Conservation (phyloP, 2,888 invertebrate genomes). For the Tipula lateralis region DNA sequence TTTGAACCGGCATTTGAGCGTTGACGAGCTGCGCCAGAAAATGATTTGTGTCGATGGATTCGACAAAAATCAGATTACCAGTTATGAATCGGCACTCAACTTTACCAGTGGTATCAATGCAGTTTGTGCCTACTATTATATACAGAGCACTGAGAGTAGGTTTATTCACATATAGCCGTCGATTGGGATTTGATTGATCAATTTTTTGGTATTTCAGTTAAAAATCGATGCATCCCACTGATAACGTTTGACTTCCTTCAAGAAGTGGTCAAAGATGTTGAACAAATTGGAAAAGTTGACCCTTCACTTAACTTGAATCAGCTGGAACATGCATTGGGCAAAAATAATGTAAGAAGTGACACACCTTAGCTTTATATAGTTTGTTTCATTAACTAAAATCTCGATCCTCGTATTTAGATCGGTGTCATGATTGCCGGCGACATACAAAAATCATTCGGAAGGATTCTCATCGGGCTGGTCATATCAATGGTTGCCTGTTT, state of each 20-base stretch:
- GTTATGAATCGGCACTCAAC: constrained; percentile 47
- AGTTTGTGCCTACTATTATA: neutral
- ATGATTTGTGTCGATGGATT: constrained; percentile 61
- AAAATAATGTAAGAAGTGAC: neutral
- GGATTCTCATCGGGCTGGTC: constrained; percentile 51
- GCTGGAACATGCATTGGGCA: neutral
- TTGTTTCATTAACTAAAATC: too few relatives aligned
- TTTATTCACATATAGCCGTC: neutral
- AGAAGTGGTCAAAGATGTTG: neutral
- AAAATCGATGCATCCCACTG: neutral
- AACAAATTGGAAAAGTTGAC: neutral
- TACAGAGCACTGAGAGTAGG: neutral
- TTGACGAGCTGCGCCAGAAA: constrained; percentile 47
- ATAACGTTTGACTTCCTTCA: neutral
- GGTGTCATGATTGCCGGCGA: neutral
- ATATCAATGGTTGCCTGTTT: constrained; percentile 72
- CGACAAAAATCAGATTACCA: constrained; percentile 46
- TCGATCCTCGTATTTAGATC: neutral
- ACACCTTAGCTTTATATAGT: neutral
- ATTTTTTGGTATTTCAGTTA: too few relatives aligned
- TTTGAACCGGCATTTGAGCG: constrained; percentile 38
- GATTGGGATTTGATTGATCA: neutral
- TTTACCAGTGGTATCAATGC: neutral
- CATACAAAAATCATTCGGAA: neutral
- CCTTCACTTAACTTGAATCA: neutral